Evolutionary conservation across 2,113 vertebrate genomes (phyloP).

Genomic region (Nasalis larvatus): DNA sequence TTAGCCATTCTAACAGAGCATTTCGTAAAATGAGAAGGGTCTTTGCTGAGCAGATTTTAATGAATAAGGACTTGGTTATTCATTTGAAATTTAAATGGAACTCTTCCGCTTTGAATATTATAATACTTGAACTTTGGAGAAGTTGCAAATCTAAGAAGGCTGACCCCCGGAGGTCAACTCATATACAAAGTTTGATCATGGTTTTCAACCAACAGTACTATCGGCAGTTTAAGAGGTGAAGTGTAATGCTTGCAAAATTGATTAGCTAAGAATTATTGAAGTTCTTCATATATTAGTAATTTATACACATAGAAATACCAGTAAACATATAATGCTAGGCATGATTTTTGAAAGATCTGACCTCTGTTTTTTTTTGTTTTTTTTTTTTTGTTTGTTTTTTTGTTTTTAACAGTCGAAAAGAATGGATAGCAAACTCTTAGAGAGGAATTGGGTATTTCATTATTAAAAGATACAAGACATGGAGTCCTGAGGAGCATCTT

Average conservation of each 20-base stretch:
- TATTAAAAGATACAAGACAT: not conserved
- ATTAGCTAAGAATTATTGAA: not conserved
- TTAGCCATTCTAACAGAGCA: not conserved
- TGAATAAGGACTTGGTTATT: constrained; percentile 15
- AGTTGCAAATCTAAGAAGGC: constrained; percentile 1
- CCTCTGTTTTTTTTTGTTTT: not conserved
- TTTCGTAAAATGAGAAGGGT: not conserved
- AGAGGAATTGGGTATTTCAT: not conserved
- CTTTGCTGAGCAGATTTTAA: constrained; percentile 16
- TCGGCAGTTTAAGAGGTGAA: not conserved
- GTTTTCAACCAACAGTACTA: not conserved
- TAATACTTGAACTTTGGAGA: not conserved
- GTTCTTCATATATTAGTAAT: not conserved
- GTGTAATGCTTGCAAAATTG: not conserved
- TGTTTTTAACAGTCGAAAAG: not conserved
- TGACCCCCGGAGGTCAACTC: not conserved
- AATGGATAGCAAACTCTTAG: not conserved
- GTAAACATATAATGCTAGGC: not conserved
- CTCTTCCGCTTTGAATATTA: not conserved
- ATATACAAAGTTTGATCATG: not conserved
- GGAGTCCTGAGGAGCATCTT: not conserved
- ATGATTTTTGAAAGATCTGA: not conserved
- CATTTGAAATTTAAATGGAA: constrained; percentile 15
- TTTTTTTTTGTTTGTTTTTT: no score
- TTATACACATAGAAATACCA: not conserved